Conservation (phyloP, 2,888 invertebrate species). For the Cancer borealis region DNA sequence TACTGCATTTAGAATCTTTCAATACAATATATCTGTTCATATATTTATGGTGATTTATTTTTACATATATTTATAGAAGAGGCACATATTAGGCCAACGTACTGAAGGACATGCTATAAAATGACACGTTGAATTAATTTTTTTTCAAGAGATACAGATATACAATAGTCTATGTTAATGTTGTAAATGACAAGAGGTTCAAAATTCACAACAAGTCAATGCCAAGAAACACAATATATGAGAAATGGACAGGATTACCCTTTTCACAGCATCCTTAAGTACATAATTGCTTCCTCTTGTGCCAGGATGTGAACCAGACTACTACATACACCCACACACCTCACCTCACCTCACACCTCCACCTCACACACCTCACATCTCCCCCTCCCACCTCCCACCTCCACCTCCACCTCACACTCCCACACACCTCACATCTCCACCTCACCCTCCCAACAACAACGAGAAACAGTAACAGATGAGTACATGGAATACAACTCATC, state of each 20-base stretch:
- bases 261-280: constrained; percentile 39
- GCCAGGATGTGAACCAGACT: not conserved
- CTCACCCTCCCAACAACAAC: not conserved
- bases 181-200: not conserved
- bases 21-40: constrained; percentile 40
- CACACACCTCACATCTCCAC: not conserved
- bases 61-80: constrained; percentile 53
- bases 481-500: constrained; percentile 8
- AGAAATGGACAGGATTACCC: constrained; percentile 30
- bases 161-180: constrained; percentile 11
- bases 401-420: not conserved
- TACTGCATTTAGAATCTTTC: constrained; percentile 43
- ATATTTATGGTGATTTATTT: constrained; percentile 47
- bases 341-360: not conserved
- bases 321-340: no score
- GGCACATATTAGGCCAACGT: constrained; percentile 59
- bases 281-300: not conserved
- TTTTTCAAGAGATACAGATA: constrained; percentile 3
- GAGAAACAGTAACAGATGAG: constrained; percentile 5
- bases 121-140: constrained; percentile 16
- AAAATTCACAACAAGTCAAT: constrained; percentile 1
- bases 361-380: not conserved
- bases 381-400: not conserved
- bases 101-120: constrained; percentile 59
- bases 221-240: not conserved